Conservation (phyloP, 2,113 vertebrate genomes). For the Syrrhaptes paradoxus region DNA sequence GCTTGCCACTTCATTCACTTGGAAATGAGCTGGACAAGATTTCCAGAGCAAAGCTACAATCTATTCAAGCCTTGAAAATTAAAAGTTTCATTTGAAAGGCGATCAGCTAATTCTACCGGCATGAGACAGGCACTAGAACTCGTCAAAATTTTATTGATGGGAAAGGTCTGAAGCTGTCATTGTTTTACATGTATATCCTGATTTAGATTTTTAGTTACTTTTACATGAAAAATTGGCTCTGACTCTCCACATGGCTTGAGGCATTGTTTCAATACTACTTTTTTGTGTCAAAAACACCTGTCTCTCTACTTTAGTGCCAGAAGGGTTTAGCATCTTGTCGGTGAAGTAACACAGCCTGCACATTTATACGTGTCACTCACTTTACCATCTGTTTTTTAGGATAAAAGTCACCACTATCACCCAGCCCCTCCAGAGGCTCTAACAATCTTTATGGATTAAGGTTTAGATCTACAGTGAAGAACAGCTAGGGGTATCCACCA, state of each 20-base stretch:
- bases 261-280: conserved; percentile 69
- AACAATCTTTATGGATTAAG: conserved; percentile 67
- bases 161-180: conserved; percentile 31
- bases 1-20: conserved; percentile 26
- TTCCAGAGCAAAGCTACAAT: conserved; percentile 8
- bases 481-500: conserved; percentile 24
- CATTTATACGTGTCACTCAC: conserved; percentile 80
- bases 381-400: conserved; percentile 78
- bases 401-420: conserved; percentile 75
- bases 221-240: conserved; percentile 69
- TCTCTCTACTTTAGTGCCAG: conserved; percentile 76
- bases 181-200: conserved; percentile 16
- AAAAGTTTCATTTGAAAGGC: conserved; percentile 2
- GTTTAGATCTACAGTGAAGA: conserved; percentile 59
- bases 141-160: background rate
- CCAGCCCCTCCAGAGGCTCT: conserved; percentile 68
- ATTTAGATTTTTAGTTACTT: conserved; percentile 69
- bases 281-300: conserved; percentile 75
- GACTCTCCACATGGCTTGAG: conserved; percentile 59
- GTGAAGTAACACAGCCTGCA: conserved; percentile 75
- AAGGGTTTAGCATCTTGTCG: conserved; percentile 79
- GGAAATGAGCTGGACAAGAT: conserved; percentile 3
- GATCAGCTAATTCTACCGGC: background rate
- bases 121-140: conserved; percentile 7
- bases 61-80: conserved; percentile 1